These are phyloP conservation scores for Heterotis niloticus DNA, from an alignment of 2,113 vertebrate genomes.

Conservation along the genomic window DNA sequence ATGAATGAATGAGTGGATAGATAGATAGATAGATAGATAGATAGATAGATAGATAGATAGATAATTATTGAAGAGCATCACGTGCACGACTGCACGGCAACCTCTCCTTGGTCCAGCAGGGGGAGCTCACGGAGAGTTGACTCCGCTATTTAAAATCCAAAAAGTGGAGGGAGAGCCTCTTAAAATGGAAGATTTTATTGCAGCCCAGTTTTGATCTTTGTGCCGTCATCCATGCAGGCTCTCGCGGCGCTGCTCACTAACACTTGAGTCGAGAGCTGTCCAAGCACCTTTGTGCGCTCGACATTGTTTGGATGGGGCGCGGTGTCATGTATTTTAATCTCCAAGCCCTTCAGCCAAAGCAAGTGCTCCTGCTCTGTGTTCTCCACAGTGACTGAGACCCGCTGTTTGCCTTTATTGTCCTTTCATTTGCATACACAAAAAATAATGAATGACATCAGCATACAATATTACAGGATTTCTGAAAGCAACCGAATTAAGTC, in stretches of 20 bases:
- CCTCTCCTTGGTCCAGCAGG: slow-evolving; percentile 14
- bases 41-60: background rate
- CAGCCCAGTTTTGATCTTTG: background rate
- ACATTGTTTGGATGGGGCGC: background rate
- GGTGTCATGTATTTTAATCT: background rate
- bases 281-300: background rate
- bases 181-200: background rate
- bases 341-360: background rate
- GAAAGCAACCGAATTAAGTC: background rate
- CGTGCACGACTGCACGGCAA: background rate
- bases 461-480: background rate
- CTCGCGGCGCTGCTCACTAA: background rate
- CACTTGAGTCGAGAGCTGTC: background rate
- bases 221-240: background rate
- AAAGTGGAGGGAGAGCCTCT: background rate
- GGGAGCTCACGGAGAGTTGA: slow-evolving; percentile 23
- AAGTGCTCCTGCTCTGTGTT: background rate
- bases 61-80: background rate
- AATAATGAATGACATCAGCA: background rate
- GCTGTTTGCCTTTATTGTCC: slow-evolving; percentile 10
- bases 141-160: slow-evolving; percentile 18
- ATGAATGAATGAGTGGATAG: no score
- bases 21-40: no score
- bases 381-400: background rate
- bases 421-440: slow-evolving; percentile 8